These are phyloP conservation scores for Rhizomys pruinosus DNA, from an alignment of 2,113 vertebrate genomes.

Conservation along the genomic window DNA sequence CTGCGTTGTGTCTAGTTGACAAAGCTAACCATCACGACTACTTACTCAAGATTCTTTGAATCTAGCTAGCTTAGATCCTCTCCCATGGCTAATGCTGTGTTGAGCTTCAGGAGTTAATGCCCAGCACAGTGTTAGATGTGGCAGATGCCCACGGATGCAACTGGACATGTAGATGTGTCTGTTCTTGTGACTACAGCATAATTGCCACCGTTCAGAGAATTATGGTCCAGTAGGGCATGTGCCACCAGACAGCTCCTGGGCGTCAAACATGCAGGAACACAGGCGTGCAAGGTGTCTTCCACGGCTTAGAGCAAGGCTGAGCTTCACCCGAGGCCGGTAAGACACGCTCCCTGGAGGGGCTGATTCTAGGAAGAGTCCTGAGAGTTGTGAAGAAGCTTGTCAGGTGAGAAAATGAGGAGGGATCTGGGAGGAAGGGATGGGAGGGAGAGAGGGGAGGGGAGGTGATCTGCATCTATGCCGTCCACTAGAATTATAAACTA, in stretches of 20 bases:
- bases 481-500: not conserved
- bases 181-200: rapidly evolving
- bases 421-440: not conserved
- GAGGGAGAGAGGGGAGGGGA: not conserved
- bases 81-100: not conserved
- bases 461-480: rapidly evolving
- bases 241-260: not conserved
- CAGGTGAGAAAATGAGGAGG: no score
- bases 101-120: not conserved
- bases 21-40: not conserved
- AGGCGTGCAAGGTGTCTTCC: rapidly evolving
- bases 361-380: not conserved
- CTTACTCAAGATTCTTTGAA: not conserved
- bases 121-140: rapidly evolving
- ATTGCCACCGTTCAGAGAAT: not conserved
- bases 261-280: rapidly evolving
- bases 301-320: not conserved
- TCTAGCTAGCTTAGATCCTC: not conserved
- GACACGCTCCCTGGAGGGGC: no score
- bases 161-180: no score
- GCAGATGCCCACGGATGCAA: not conserved
- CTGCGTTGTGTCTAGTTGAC: not conserved
- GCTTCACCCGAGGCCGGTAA: rapidly evolving
- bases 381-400: not conserved
- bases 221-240: not conserved